These are phyloP conservation scores for Poicephalus meyeri DNA, from an alignment of 2,113 vertebrate species.

Conservation along the genomic window DNA sequence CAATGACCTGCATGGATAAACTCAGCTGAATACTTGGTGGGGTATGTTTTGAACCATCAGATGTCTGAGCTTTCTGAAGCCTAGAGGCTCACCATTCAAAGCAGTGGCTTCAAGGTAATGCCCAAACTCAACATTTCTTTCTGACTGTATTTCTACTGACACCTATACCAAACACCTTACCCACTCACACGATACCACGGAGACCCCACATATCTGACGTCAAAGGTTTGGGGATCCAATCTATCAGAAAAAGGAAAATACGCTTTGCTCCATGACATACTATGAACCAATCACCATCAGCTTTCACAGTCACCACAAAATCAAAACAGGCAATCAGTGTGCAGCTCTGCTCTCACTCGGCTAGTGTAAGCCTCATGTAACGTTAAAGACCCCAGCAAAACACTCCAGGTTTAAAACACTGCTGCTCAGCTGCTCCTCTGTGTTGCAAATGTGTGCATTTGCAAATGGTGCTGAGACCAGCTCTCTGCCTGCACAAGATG, in stretches of 20 bases:
- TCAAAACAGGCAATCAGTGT: neutral
- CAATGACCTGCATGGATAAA: neutral
- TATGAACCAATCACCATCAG: neutral
- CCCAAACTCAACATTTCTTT: neutral
- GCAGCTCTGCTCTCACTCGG: neutral
- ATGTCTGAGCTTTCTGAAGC: neutral
- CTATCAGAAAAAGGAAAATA: neutral
- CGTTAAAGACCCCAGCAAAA: neutral
- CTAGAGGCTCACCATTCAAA: neutral
- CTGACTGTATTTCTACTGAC: neutral
- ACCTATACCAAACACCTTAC: neutral
- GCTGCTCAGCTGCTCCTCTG: neutral
- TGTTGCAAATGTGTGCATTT: neutral
- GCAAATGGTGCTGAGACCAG: neutral
- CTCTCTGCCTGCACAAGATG: neutral
- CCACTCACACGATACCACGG: neutral
- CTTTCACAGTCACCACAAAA: neutral
- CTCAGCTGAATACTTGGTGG: neutral
- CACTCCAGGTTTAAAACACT: neutral
- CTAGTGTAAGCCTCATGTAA: neutral
- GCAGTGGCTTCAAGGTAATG: neutral
- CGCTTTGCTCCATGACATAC: neutral
- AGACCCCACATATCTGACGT: fast-evolving
- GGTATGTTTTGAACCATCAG: neutral
- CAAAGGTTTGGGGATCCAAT: neutral